Conservation (phyloP, 2,113 vertebrate genomes). For the Myrmophylax atrothorax region DNA sequence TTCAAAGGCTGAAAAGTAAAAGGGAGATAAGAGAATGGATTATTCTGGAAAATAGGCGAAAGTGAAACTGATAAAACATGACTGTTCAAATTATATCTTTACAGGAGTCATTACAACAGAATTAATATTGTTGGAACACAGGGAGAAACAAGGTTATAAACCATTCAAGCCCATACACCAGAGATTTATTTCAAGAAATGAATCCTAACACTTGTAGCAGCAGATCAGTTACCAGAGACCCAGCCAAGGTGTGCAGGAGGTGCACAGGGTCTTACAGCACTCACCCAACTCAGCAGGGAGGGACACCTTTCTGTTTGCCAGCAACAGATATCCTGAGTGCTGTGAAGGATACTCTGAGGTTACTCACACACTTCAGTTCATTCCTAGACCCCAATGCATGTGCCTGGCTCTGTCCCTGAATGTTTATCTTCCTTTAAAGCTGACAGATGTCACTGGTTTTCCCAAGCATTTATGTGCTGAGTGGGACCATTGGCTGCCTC, state of each 20-base stretch:
- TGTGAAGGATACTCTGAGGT: not conserved
- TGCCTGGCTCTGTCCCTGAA: not conserved
- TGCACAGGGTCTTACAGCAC: not conserved
- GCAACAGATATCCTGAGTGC: not conserved
- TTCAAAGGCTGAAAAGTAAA: constrained; percentile 12
- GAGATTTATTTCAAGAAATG: not conserved
- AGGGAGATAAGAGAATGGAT: constrained; percentile 49
- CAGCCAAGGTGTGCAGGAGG: not conserved
- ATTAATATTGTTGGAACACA: not conserved
- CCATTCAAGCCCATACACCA: not conserved
- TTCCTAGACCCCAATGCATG: not conserved
- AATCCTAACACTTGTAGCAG: not conserved
- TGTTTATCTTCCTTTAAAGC: not conserved
- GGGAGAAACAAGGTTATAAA: not conserved
- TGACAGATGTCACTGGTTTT: not conserved
- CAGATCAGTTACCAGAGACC: not conserved
- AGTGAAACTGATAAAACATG: constrained; percentile 41
- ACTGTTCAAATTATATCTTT: constrained; percentile 51
- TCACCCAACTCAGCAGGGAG: not conserved
- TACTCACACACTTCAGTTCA: not conserved
- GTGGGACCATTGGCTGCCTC: not conserved
- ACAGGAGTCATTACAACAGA: constrained; percentile 62
- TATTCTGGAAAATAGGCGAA: constrained; percentile 29
- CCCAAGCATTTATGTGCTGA: not conserved
- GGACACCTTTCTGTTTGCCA: not conserved